phyloP scores from a whole-genome alignment of 2,888 invertebrate genomes.

The Drosophila borborema region DNA sequence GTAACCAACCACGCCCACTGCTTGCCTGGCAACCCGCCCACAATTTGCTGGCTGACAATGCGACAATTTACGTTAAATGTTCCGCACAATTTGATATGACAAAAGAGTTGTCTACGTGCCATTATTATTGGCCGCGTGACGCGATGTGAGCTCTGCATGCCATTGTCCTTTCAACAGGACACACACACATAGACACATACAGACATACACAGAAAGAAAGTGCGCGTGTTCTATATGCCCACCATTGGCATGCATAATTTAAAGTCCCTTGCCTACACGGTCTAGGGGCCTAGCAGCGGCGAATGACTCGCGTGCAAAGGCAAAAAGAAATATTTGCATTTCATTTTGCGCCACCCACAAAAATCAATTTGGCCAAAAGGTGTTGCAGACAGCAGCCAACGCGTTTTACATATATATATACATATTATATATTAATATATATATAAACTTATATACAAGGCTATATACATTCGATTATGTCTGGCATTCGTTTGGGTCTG shows the following conservation, averaged over 20 bases:
- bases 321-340: slow-evolving; percentile 63
- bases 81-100: slow-evolving; percentile 76
- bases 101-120: slow-evolving; percentile 81
- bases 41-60: slow-evolving; percentile 50
- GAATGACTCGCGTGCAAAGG: slow-evolving; percentile 31
- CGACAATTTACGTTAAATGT: slow-evolving; percentile 79
- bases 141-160: slow-evolving; percentile 44
- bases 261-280: slow-evolving; percentile 34
- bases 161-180: slow-evolving; percentile 65
- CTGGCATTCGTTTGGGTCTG: slow-evolving; percentile 16
- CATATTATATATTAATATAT: background rate
- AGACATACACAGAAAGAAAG: background rate
- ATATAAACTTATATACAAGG: slow-evolving; percentile 11
- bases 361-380: slow-evolving; percentile 71
- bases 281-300: slow-evolving; percentile 10
- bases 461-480: slow-evolving; percentile 30
- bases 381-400: slow-evolving; percentile 54
- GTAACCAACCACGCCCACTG: slow-evolving; percentile 15
- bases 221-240: slow-evolving; percentile 3
- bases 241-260: slow-evolving; percentile 58
- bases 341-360: slow-evolving; percentile 47
- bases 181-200: slow-evolving; percentile 3
- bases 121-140: slow-evolving; percentile 66
- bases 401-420: slow-evolving; percentile 10
- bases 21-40: background rate